Evolutionary conservation across 2,888 invertebrate species (phyloP).

Genomic region (Lasioglossum pauxillum): DNA sequence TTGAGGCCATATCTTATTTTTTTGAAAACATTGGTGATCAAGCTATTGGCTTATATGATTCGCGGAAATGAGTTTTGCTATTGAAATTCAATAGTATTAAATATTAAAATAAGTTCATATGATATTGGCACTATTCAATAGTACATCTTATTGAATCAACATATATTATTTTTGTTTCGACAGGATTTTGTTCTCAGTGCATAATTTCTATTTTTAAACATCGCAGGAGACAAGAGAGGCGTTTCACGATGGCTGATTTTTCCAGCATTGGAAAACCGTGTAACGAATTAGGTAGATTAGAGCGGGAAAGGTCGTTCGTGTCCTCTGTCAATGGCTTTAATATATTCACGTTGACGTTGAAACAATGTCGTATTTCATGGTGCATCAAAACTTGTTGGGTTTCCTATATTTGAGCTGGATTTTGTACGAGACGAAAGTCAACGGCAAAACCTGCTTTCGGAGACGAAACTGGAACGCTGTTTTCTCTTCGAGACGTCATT

Average conservation of each 20-base stretch:
- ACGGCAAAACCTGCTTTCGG: background rate
- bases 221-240: rapidly evolving
- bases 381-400: background rate
- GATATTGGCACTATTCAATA: no score
- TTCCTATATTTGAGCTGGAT: background rate
- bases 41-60: no score
- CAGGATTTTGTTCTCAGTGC: no score
- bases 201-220: background rate
- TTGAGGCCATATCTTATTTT: no score
- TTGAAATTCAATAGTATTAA: no score
- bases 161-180: no score
- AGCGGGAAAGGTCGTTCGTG: background rate
- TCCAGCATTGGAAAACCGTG: background rate
- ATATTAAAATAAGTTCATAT: no score
- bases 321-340: background rate
- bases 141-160: no score
- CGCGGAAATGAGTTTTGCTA: no score
- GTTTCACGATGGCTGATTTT: background rate
- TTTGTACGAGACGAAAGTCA: background rate
- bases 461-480: background rate
- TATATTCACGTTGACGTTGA: background rate
- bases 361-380: background rate
- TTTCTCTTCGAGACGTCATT: background rate
- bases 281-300: background rate
- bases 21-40: no score